Percentiles rank a stretch among this genome's conserved stretches.
These are phyloP conservation scores for Cryptomyrus ogoouensis DNA, from an alignment of 2,113 vertebrate genomes.

Conservation along the genomic window DNA sequence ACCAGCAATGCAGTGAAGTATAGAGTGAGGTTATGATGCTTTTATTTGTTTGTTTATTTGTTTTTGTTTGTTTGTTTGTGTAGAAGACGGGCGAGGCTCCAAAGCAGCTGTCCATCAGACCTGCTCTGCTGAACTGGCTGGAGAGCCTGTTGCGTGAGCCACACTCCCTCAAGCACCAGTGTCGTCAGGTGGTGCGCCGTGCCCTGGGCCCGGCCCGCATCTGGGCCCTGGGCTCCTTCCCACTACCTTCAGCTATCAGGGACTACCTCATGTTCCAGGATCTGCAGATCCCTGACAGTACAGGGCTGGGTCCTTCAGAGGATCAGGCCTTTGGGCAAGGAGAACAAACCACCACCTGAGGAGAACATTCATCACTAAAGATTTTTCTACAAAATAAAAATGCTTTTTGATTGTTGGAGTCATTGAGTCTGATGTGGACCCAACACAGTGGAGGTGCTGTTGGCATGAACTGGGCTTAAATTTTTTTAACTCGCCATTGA, in stretches of 20 bases:
- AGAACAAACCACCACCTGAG: not conserved
- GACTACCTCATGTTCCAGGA: conserved; percentile 46
- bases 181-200: conserved; percentile 28
- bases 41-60: not conserved
- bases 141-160: conserved; percentile 39
- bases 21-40: not conserved
- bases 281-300: conserved; percentile 29
- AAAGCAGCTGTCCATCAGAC: conserved; percentile 41
- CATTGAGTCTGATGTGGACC: not conserved
- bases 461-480: not conserved
- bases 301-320: not conserved
- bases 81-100: conserved; percentile 45
- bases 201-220: conserved; percentile 36
- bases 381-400: too few relatives aligned
- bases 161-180: conserved; percentile 39
- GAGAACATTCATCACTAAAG: not conserved
- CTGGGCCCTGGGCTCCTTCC: conserved; percentile 32
- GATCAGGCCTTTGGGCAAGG: not conserved
- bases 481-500: not conserved
- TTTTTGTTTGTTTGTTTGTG: not conserved
- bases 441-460: not conserved
- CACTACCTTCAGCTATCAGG: conserved; percentile 39
- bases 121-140: conserved; percentile 40
- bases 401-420: not conserved
- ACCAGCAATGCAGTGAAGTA: not conserved